Base-by-base conservation (phyloP, 2,113 vertebrate species). In the Petroica traversi region DNA sequence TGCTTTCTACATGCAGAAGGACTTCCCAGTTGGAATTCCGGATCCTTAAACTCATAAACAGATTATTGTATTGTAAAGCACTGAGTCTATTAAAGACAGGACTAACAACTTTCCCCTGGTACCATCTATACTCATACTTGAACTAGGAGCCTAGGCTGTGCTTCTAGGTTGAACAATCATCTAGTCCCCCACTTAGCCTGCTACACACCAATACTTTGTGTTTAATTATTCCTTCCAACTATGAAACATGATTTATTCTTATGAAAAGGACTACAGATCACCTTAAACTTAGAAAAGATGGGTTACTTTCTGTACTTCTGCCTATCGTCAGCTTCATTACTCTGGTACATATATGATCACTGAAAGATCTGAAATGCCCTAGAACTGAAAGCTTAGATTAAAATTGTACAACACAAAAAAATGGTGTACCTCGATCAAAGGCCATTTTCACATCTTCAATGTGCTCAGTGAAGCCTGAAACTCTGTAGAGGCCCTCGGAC, bases 381-480 rank as follows among this genome's bases (percentile, higher is more conserved):
- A 45, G 33, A 76, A 38, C 14, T 29, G 67, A 78, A 73, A 82
- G 29, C 10, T 87, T 82, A 83, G 19, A 58, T 78, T 59, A 80
- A 79, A 49, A 69, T 2, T 40, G 33, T 71, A 34, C 14, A 64
- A 34, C 57, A 33, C 33, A 74, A 75, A 74, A 91, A 97, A 97
- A 52, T 12, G 17, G 13, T 63, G 52, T 96, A 99, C 99, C 99
- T 99, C 99, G 97, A 96, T 99, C 99, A 97, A 99, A 99, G 55
- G 99, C 96, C 94, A 99, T 99, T 94, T 99, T 99, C 88, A 99
- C 99, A 36, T 99, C 99, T 97, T 99, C 99, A 58, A 99, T 98
- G 97, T 99, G 99, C 91, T 99, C 99, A 23, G 99, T 99, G 97
- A 99, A 99, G 91, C 99, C 99, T 19, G 99, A 99, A 85, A 99